Conservation (phyloP, 2,888 invertebrate species). For the Philaethria dido region DNA sequence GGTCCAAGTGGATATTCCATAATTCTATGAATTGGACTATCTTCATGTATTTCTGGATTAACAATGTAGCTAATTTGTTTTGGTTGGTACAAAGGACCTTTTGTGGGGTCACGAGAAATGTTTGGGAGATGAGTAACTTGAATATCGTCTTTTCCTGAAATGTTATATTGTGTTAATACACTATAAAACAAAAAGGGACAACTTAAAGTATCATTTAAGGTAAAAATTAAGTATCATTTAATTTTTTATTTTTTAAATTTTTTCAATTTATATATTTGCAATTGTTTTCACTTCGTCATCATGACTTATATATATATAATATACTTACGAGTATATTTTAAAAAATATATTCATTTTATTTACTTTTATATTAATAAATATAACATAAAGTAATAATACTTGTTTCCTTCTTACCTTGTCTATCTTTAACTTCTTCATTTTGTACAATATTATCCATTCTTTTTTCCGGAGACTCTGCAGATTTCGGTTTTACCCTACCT, state of each 20-base stretch:
- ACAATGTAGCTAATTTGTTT: not conserved
- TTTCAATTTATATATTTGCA: no score
- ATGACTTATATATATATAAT: no score
- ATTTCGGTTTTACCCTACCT: not conserved
- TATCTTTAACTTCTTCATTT: not conserved
- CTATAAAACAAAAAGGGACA: not conserved
- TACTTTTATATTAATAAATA: no score
- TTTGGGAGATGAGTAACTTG: not conserved
- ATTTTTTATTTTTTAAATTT: no score
- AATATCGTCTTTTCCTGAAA: conserved; percentile 1
- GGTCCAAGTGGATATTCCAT: not conserved
- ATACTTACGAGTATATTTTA: no score
- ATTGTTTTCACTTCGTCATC: no score
- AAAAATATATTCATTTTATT: no score
- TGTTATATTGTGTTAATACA: not conserved
- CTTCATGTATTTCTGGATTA: not conserved
- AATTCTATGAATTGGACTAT: not conserved
- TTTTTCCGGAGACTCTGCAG: not conserved
- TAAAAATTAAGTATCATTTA: no score
- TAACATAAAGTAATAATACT: no score
- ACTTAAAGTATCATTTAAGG: no score
- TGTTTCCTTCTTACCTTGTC: not conserved
- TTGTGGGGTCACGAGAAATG: not conserved
- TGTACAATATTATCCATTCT: not conserved
- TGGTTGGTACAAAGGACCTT: not conserved